Percentiles rank a stretch among this genome's conserved stretches.
Conservation (phyloP, 2,888 invertebrate species). For the Elegia similella region DNA sequence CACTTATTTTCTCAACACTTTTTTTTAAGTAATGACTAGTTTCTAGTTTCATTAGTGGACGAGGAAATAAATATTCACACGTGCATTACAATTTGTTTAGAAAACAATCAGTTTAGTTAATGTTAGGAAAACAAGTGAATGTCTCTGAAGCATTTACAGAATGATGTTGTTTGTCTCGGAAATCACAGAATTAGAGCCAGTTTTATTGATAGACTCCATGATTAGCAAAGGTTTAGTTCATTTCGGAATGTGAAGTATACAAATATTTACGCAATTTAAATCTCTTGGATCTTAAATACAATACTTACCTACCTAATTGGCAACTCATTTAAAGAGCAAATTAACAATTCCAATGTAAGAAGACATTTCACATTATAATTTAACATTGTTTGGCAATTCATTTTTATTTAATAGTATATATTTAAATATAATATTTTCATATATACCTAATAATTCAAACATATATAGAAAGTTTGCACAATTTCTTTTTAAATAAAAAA, state of each 20-base stretch:
- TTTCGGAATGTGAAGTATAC: not conserved
- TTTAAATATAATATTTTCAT: too few species aligned
- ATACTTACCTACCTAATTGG: not conserved
- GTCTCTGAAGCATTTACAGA: not conserved
- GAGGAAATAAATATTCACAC: too few species aligned
- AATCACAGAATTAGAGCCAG: not conserved
- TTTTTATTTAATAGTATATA: too few species aligned
- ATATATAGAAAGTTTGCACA: too few species aligned
- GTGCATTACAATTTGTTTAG: too few species aligned
- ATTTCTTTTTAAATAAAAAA: not conserved
- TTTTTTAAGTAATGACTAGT: too few species aligned
- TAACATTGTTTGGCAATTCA: not conserved
- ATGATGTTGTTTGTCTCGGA: not conserved
- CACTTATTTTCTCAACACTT: too few species aligned
- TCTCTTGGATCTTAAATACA: not conserved
- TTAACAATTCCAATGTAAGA: not conserved
- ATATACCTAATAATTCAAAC: too few species aligned
- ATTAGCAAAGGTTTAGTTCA: not conserved
- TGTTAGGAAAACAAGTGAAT: too few species aligned
- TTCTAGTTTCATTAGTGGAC: too few species aligned
- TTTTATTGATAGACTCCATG: not conserved
- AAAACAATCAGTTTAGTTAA: too few species aligned
- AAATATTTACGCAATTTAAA: not conserved
- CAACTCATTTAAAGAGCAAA: not conserved
- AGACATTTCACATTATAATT: not conserved